These are phyloP conservation scores for Rhegmatorhina hoffmannsi DNA, from an alignment of 2,113 vertebrate species.

Conservation along the genomic window DNA sequence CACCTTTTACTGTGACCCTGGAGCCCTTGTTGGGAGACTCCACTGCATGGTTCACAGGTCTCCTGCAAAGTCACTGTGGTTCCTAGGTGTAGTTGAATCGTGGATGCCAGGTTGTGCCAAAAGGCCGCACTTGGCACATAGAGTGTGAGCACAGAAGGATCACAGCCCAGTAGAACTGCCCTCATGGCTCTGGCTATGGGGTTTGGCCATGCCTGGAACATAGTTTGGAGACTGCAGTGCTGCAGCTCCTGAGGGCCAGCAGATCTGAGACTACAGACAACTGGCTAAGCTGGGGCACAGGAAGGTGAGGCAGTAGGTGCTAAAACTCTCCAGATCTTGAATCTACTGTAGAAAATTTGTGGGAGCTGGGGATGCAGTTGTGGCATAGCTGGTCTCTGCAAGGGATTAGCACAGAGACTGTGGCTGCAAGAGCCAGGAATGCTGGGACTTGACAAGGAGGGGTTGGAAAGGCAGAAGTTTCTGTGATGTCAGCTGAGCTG, in stretches of 20 bases:
- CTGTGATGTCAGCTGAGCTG: not conserved
- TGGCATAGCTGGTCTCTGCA: not conserved
- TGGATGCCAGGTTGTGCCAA: not conserved
- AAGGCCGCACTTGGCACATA: not conserved
- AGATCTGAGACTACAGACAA: not conserved
- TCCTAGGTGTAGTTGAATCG: not conserved
- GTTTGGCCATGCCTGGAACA: not conserved
- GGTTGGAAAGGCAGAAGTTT: not conserved
- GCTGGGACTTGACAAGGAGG: not conserved
- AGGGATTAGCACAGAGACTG: not conserved
- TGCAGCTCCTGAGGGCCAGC: not conserved
- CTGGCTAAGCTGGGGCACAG: fast-evolving
- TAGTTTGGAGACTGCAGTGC: not conserved
- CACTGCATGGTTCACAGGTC: no score
- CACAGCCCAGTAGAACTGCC: not conserved
- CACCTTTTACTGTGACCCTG: not conserved
- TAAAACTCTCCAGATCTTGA: not conserved
- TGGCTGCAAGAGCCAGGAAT: not conserved
- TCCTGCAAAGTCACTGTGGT: not conserved
- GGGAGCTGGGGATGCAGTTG: not conserved
- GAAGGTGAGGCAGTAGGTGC: not conserved
- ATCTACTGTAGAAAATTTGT: not conserved
- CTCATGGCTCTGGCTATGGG: not conserved
- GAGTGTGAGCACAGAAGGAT: not conserved
- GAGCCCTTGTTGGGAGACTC: not conserved